Evolutionary conservation across 2,797 vertebrate genomes (phyloP).

Genomic region (Steatocranus sp.): DNA sequence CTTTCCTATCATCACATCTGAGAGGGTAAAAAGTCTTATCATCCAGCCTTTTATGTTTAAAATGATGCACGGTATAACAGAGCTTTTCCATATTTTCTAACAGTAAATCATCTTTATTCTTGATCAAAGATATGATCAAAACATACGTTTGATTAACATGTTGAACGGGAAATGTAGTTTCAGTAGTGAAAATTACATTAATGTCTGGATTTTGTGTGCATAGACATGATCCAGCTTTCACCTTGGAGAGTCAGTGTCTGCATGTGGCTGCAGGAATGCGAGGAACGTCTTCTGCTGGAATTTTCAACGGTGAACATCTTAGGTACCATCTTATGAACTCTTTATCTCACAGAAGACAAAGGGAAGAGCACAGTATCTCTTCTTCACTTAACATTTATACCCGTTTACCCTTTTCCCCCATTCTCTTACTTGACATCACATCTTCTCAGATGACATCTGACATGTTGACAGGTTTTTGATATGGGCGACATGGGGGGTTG

Average conservation of each 20-base stretch:
- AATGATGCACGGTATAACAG: not conserved
- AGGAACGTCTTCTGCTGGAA: not conserved
- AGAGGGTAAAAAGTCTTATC: not conserved
- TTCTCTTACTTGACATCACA: not conserved
- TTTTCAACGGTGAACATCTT: not conserved
- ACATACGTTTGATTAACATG: not conserved
- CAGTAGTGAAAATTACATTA: not conserved
- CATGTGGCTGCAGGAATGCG: not conserved
- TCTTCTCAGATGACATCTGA: not conserved
- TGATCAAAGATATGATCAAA: not conserved
- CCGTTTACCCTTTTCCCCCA: not conserved
- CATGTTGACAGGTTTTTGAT: not conserved
- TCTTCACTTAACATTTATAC: not conserved
- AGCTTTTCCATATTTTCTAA: not conserved
- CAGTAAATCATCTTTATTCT: not conserved
- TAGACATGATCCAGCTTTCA: not conserved
- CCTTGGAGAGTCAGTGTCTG: not conserved
- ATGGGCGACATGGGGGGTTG: not conserved
- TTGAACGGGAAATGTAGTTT: not conserved
- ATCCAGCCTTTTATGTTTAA: not conserved
- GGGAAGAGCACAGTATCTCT: not conserved
- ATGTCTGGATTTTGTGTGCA: not conserved
- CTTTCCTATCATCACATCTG: not conserved
- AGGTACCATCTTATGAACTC: not conserved
- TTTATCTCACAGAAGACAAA: not conserved